Conservation (phyloP, 2,113 vertebrate species). For the Callorhinus ursinus region DNA sequence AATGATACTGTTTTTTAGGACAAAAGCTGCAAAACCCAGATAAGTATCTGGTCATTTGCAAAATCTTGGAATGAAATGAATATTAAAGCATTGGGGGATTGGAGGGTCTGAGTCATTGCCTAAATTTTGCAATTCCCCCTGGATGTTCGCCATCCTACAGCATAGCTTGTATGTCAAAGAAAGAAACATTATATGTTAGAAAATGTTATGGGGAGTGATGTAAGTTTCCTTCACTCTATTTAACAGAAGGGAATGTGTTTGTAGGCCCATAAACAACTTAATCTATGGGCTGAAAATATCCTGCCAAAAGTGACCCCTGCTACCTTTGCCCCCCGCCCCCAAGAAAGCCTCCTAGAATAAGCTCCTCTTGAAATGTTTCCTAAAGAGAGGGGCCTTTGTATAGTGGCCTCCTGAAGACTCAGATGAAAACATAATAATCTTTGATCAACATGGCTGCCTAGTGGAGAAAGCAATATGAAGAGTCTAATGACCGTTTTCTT, state of each 20-base stretch:
- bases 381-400: background rate
- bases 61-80: conserved; percentile 38
- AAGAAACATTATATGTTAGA: conserved; percentile 37
- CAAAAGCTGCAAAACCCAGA: background rate
- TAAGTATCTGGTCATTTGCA: background rate
- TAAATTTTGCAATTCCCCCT: conserved; percentile 43
- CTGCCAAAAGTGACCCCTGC: conserved; percentile 14
- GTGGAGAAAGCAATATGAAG: conserved; percentile 61
- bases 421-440: conserved; percentile 49
- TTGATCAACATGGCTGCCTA: conserved; percentile 56
- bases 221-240: conserved; percentile 39
- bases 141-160: background rate
- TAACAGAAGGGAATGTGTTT: conserved; percentile 25
- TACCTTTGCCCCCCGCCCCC: background rate
- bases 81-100: background rate
- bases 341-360: conserved; percentile 35
- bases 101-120: background rate
- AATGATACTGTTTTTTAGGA: background rate
- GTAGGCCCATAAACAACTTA: background rate
- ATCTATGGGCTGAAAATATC: conserved; percentile 45
- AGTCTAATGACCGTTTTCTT: conserved; percentile 71
- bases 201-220: background rate
- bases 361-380: conserved; percentile 24
- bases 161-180: conserved; percentile 48
- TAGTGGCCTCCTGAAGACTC: background rate